Evolutionary conservation across 2,888 invertebrate genomes (phyloP), one percentile per base, ranked within the genome.

Genomic region (Diarsia rubi): DNA sequence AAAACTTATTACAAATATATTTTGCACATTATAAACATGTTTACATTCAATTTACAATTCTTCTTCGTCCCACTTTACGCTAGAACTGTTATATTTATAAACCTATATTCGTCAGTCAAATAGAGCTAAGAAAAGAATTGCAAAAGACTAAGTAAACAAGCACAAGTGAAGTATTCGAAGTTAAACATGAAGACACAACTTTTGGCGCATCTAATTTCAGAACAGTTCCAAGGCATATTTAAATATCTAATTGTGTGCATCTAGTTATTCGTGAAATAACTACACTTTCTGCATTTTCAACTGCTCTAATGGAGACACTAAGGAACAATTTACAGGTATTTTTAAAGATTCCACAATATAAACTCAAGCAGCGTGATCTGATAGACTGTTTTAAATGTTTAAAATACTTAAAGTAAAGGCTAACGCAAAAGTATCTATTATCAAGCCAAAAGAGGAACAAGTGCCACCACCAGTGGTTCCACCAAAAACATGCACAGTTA

Each of bases 11-110:
- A 72, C 45, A 70, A 68, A 49, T 67, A 57, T 75, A 67, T 73
- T 64, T 68, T 68, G 44, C 67, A 73, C 69, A 70, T 65, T 73
- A 66, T 69, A 77, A 67, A 12, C 68, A 75, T 75, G 74, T 73
- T 83, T 82, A 73, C 60, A 82, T 69, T 52, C 45, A 82, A 45
- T 78, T 74, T 24, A 74, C 65, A 71, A 74, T 63, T 27, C 14
- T n/a, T 80, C 19, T 31, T 64, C 31, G 45, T 67, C 63, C 37
- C 19, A 31, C 31, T 11, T n/a, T 79, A 63, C 24, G 27, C 47
- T 42, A 31, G 62, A 21, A 69, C 45, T 69, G n/a, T 62, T 57
- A 57, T 44, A 77, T 63, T 27, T 37, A 37, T 37, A 71, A 69
- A 73, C 63, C 63, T 69, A 75, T 21, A 68, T 37, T 3, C 52